Conservation (phyloP, 1,140 invertebrate species). For the Zaprionus nigranus region DNA sequence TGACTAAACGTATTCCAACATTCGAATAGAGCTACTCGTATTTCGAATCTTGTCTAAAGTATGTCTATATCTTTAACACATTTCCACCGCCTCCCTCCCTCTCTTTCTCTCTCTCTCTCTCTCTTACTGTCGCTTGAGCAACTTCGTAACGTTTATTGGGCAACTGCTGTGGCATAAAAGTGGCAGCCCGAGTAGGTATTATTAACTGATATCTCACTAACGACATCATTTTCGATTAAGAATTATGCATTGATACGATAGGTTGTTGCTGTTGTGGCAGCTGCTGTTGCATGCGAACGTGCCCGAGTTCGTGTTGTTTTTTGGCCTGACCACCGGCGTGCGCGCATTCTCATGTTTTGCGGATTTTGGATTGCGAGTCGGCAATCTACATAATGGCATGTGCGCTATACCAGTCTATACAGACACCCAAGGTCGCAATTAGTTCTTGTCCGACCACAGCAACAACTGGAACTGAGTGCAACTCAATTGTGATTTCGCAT, state of each 20-base stretch:
- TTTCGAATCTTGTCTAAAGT: background rate
- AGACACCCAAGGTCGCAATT: slow-evolving; percentile 76
- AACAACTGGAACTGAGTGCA: slow-evolving; percentile 29
- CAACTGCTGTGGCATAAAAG: slow-evolving; percentile 14
- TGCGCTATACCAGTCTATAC: slow-evolving; percentile 4
- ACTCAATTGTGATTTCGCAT: slow-evolving; percentile 56
- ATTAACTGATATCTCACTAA: slow-evolving; percentile 28
- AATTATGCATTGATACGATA: slow-evolving; percentile 28
- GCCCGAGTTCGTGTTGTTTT: slow-evolving; percentile 16
- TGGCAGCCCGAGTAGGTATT: slow-evolving; percentile 22
- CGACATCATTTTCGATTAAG: slow-evolving; percentile 26
- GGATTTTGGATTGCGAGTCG: slow-evolving; percentile 37
- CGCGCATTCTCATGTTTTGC: slow-evolving; percentile 24
- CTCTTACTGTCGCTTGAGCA: background rate
- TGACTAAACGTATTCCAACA: background rate
- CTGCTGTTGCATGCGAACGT: slow-evolving; percentile 45
- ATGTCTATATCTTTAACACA: background rate
- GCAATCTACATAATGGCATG: slow-evolving; percentile 74
- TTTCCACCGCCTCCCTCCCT: background rate
- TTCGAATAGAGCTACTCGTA: too few relatives aligned
- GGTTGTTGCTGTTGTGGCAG: slow-evolving; percentile 10
- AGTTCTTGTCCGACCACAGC: slow-evolving; percentile 63
- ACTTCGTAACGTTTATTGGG: slow-evolving; percentile 20
- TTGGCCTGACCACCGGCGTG: slow-evolving; percentile 8
- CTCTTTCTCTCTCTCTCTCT: background rate